These are phyloP conservation scores for Fissipunctia ypsillon DNA, from an alignment of 2,888 invertebrate genomes.

Conservation along the genomic window DNA sequence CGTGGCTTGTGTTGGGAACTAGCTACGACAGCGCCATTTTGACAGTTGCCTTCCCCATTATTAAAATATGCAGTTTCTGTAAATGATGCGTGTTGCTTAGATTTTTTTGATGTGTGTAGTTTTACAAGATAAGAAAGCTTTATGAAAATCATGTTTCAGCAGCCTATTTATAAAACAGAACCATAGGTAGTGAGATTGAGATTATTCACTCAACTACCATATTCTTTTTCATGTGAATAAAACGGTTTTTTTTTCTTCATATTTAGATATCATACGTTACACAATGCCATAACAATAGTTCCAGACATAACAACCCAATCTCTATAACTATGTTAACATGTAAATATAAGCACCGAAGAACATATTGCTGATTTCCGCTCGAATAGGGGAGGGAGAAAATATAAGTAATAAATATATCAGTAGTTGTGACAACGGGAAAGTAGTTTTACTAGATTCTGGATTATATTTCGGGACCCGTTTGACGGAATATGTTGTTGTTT, in stretches of 20 bases:
- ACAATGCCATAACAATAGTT: not conserved
- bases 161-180: not conserved
- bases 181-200: no score
- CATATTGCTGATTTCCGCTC: slow-evolving; percentile 14
- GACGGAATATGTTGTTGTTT: slow-evolving; percentile 18
- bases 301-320: not conserved
- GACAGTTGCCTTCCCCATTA: no score
- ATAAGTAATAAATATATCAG: slow-evolving; percentile 25
- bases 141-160: not conserved
- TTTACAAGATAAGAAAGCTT: not conserved
- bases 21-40: no score
- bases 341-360: slow-evolving; percentile 25
- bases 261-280: not conserved
- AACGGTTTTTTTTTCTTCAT: not conserved
- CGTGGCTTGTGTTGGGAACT: no score
- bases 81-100: no score
- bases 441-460: slow-evolving; percentile 33
- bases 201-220: not conserved
- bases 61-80: no score
- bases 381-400: slow-evolving; percentile 22
- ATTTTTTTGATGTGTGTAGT: no score
- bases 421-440: slow-evolving; percentile 19
- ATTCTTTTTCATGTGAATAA: not conserved
- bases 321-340: slow-evolving; percentile 26
- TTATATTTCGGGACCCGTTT: slow-evolving; percentile 13